phyloP scores from a whole-genome alignment of 1,140 invertebrate genomes.

The Latrodectus geometricus region DNA sequence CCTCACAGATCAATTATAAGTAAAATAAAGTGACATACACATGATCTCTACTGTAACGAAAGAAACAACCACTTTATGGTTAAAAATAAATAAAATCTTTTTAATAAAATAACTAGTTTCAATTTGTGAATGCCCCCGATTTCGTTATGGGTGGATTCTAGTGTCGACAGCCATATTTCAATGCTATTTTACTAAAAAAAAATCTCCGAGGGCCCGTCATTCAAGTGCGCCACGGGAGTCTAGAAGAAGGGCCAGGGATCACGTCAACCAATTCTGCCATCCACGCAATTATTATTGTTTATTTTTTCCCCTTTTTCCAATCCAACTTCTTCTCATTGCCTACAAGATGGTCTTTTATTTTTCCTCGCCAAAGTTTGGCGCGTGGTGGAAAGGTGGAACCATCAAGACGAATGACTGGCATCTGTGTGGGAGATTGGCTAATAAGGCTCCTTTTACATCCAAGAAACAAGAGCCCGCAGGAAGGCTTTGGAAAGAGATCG shows the following conservation, averaged over 20 bases:
- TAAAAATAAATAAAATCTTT: no score
- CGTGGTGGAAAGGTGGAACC: background rate
- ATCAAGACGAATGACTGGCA: background rate
- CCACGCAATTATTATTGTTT: slow-evolving; percentile 27
- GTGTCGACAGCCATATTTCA: slow-evolving; percentile 51
- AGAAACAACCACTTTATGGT: no score
- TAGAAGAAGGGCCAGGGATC: slow-evolving; percentile 17
- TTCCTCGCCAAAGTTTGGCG: background rate
- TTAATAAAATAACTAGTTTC: no score
- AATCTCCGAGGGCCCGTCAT: slow-evolving; percentile 35
- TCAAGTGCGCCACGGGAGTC: slow-evolving; percentile 32
- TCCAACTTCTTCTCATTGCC: background rate
- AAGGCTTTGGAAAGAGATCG: no score
- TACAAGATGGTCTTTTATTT: background rate
- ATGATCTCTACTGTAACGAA: no score
- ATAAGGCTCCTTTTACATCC: background rate
- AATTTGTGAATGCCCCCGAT: background rate
- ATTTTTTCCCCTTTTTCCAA: background rate
- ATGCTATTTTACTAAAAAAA: background rate
- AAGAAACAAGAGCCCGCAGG: no score
- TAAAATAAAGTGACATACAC: no score
- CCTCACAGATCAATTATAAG: no score
- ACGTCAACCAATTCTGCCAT: slow-evolving; percentile 35
- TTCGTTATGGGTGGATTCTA: background rate
- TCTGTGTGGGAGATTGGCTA: background rate